Evolutionary conservation across 2,113 vertebrate species (phyloP).

Genomic region (Actinemys pallida): DNA sequence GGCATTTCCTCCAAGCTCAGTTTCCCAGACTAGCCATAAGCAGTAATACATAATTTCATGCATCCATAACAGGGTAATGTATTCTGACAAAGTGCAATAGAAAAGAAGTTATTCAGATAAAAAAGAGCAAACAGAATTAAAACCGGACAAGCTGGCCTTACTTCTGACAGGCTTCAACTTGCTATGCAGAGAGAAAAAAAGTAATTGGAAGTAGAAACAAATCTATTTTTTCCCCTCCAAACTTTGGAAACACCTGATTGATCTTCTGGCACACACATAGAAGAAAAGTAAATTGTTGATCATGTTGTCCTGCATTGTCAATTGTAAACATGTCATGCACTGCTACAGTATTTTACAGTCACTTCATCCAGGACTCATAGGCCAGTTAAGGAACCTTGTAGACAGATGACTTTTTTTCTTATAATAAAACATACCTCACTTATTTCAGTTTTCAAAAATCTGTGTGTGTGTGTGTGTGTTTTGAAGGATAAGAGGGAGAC

Average conservation of each 20-base stretch:
- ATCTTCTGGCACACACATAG: constrained; percentile 3
- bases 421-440: background rate
- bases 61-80: constrained; percentile 5
- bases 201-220: constrained; percentile 47
- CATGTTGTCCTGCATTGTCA: constrained; percentile 38
- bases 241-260: constrained; percentile 23
- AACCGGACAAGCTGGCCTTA: constrained; percentile 29
- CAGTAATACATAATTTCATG: background rate
- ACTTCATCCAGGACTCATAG: constrained; percentile 4
- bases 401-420: background rate
- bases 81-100: constrained; percentile 32
- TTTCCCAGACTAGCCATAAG: background rate
- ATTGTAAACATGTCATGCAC: constrained; percentile 6
- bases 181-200: constrained; percentile 33
- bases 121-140: constrained; percentile 32
- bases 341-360: constrained; percentile 3
- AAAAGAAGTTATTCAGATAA: constrained; percentile 33
- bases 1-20: background rate
- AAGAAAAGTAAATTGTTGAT: constrained; percentile 53
- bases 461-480: background rate
- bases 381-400: constrained; percentile 51
- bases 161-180: constrained; percentile 44
- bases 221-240: constrained; percentile 35
- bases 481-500: background rate
- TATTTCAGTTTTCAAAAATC: constrained; percentile 13